Percentiles rank a stretch among this genome's conserved stretches.
phyloP scores from a whole-genome alignment of 2,113 vertebrate species.

The Casuarius casuarius region DNA sequence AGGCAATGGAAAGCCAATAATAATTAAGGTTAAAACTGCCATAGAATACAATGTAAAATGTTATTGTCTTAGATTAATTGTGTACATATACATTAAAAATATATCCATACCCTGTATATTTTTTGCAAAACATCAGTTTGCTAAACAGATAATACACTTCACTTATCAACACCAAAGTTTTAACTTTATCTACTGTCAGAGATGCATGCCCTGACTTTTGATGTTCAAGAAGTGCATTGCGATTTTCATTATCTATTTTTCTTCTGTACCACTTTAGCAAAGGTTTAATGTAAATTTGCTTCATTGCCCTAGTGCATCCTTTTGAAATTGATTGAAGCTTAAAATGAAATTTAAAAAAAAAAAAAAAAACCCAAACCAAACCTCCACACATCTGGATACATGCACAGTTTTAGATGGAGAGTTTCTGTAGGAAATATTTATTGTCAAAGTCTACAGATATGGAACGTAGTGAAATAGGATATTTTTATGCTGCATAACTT shows the following conservation, averaged over 20 bases:
- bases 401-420: background rate
- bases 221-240: background rate
- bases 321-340: background rate
- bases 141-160: background rate
- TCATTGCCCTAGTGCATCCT: rapidly evolving
- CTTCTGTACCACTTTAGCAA: background rate
- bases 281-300: background rate
- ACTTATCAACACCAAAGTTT: background rate
- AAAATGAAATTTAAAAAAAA: background rate
- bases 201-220: background rate
- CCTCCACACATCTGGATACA: background rate
- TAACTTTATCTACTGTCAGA: background rate
- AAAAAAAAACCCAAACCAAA: background rate
- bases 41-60: background rate
- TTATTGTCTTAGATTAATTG: background rate
- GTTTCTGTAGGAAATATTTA: background rate
- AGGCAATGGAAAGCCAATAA: background rate
- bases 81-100: background rate
- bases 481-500: rapidly evolving
- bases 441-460: background rate
- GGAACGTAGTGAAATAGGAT: background rate
- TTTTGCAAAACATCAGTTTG: background rate
- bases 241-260: background rate
- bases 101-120: background rate
- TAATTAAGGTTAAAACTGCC: background rate